Evolutionary conservation across 2,888 invertebrate species (phyloP), one percentile per base, ranked within the genome.

Genomic region (Nomada flava): DNA sequence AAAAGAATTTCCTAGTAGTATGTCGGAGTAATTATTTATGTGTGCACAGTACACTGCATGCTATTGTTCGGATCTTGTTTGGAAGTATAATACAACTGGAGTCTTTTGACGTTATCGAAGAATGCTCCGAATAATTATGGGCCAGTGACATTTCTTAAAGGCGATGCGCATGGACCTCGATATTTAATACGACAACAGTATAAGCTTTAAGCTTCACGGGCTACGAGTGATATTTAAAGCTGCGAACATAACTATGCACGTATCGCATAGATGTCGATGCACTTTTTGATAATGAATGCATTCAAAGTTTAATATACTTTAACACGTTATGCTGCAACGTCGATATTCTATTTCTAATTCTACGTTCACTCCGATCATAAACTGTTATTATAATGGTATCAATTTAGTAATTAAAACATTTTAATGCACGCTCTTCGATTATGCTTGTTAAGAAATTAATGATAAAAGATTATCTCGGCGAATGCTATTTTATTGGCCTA

Each of bases 141-240:
- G 84, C 74, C 84, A 84, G 81, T 69, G 84, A 84, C 84, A 84
- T 84, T 74, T 76, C 68, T 79, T 69, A 79, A 79, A 69, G 76
- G 76, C 65, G 74, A 69, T 57, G 57, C 18, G 36, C 11, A 57
- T 47, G 18, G 10, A 62, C 23, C 36, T 20, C 42, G 52, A 18
- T 53, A 2, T 53, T 18, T n/a, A 53, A 53, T 53, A 53, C 52
- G 4, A 18, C 9, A 15, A n/a, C 18, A 1, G 5, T 53, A n/a
- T 53, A 53, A 53, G 7, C 7, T 29, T 29, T 29, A 29, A 29
- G 29, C 36, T 36, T 36, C 36, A 36, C 36, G 36, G 36, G 36
- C 36, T 36, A 36, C 36, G 36, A 36, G 36, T 36, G 36, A 36
- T 36, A 36, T 36, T 36, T 36, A 36, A 36, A 36, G 36, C 36